These are phyloP conservation scores for Proteles cristata DNA, from an alignment of 2,113 vertebrate species.

Conservation along the genomic window DNA sequence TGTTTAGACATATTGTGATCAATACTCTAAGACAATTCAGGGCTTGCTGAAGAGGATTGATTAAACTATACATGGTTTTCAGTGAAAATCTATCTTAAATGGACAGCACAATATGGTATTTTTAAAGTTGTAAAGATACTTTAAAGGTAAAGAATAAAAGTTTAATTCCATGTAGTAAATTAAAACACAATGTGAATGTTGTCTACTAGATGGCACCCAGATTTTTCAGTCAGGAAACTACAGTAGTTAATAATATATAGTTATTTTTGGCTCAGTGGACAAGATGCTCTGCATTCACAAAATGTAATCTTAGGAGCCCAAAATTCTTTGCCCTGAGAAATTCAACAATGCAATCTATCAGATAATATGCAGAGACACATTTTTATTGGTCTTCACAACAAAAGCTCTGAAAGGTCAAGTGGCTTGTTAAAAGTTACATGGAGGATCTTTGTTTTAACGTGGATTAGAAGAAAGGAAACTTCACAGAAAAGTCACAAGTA, in stretches of 20 bases:
- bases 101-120: conserved; percentile 43
- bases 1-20: conserved; percentile 13
- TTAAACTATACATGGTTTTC: conserved; percentile 62
- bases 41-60: conserved; percentile 67
- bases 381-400: not conserved
- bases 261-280: conserved; percentile 78
- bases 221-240: conserved; percentile 80
- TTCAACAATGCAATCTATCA: not conserved
- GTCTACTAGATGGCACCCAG: conserved; percentile 70
- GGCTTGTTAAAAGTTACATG: not conserved
- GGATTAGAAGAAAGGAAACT: not conserved
- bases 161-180: conserved; percentile 82
- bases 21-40: conserved; percentile 65
- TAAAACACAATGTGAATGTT: conserved; percentile 80
- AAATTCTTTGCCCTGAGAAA: not conserved
- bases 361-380: not conserved
- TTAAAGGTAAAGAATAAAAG: conserved; percentile 74
- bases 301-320: not conserved
- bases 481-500: not conserved
- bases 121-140: conserved; percentile 72
- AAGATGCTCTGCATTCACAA: conserved; percentile 18
- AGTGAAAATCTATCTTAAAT: conserved; percentile 72
- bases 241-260: conserved; percentile 74
- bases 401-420: not conserved
- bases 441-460: conserved; percentile 23